Percentiles rank a stretch among this genome's conserved stretches.
These are phyloP conservation scores for Malurus cyaneus DNA, from an alignment of 2,113 vertebrate genomes.

Conservation along the genomic window DNA sequence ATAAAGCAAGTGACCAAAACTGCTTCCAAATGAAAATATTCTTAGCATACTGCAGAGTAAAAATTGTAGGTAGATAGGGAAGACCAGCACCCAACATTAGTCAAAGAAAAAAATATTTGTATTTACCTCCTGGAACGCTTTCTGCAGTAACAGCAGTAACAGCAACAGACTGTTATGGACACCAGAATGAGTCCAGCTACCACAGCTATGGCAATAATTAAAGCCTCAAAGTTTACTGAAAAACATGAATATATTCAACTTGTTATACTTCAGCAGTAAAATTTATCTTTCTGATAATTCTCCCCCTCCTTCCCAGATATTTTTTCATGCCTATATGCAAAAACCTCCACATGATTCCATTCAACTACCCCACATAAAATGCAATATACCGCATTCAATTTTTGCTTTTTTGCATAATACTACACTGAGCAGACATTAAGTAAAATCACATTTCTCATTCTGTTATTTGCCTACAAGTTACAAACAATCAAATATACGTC, in stretches of 20 bases:
- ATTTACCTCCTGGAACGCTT: constrained; percentile 69
- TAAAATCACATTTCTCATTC: background rate
- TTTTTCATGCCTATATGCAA: background rate
- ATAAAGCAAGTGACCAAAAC: background rate
- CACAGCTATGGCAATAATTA: constrained; percentile 83
- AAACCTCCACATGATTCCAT: background rate
- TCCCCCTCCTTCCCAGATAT: background rate
- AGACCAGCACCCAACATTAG: background rate
- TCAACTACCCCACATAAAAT: background rate
- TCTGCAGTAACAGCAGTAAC: constrained; percentile 82
- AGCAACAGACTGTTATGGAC: constrained; percentile 76
- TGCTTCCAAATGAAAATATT: background rate
- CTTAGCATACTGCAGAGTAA: background rate
- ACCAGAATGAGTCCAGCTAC: constrained; percentile 75
- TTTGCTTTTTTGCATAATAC: background rate
- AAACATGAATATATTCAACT: constrained; percentile 18
- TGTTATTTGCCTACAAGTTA: background rate
- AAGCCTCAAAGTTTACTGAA: constrained; percentile 86
- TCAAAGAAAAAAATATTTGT: background rate
- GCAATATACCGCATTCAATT: background rate
- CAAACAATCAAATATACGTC: background rate
- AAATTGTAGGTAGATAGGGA: background rate
- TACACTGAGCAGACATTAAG: background rate
- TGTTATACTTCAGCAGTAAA: background rate
- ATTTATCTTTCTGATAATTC: background rate